These are phyloP conservation scores for Nibea albiflora DNA, from an alignment of 2,113 vertebrate species.

Conservation along the genomic window DNA sequence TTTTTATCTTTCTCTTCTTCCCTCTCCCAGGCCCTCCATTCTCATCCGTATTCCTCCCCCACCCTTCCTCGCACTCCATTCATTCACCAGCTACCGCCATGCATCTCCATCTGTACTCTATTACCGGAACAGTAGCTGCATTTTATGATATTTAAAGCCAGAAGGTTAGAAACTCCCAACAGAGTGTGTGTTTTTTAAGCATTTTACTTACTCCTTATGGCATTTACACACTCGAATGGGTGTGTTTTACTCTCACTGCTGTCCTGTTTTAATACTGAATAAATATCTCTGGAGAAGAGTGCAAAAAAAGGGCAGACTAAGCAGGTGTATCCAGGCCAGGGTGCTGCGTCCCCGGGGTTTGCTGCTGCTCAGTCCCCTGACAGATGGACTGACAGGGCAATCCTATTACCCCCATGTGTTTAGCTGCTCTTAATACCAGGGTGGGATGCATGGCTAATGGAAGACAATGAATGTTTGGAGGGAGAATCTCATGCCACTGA, in stretches of 20 bases:
- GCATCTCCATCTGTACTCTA: slow-evolving; percentile 72
- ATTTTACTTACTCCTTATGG: slow-evolving; percentile 40
- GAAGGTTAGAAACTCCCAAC: slow-evolving; percentile 41
- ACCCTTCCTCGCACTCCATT: slow-evolving; percentile 43
- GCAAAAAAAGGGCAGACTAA: slow-evolving; percentile 57
- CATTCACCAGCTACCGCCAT: slow-evolving; percentile 58
- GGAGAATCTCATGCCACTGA: slow-evolving; percentile 59
- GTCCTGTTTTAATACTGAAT: slow-evolving; percentile 48
- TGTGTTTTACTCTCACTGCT: slow-evolving; percentile 42
- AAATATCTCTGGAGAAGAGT: slow-evolving; percentile 61
- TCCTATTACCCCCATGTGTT: slow-evolving; percentile 88
- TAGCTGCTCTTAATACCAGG: slow-evolving; percentile 85
- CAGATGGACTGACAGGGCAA: slow-evolving; percentile 83
- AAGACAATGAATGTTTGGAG: slow-evolving; percentile 56
- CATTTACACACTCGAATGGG: slow-evolving; percentile 53
- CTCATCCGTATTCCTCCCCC: slow-evolving; percentile 65
- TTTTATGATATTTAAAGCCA: slow-evolving; percentile 61
- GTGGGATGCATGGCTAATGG: slow-evolving; percentile 80
- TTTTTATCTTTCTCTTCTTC: slow-evolving; percentile 85
- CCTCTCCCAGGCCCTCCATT: slow-evolving; percentile 31
- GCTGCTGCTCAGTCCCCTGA: slow-evolving; percentile 69
- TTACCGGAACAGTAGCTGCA: slow-evolving; percentile 54
- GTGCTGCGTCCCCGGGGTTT: slow-evolving; percentile 60
- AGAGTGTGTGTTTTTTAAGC: slow-evolving; percentile 13
- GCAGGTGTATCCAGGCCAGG: slow-evolving; percentile 67